Evolutionary conservation across 2,888 invertebrate genomes (phyloP).

Genomic region (Pristionchus exspectatus): DNA sequence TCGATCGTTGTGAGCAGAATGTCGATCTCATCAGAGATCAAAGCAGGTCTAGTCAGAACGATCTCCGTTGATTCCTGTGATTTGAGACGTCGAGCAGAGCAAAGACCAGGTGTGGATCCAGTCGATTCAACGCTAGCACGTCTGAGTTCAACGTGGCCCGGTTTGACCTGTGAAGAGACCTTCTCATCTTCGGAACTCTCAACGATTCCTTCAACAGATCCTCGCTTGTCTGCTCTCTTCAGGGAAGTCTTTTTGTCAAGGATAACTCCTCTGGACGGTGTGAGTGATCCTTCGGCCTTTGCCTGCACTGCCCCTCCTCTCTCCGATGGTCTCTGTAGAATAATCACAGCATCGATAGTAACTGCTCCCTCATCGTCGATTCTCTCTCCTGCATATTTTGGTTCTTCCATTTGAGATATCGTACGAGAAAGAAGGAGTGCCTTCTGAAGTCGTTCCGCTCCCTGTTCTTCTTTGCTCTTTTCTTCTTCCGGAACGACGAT

Average conservation of each 20-base stretch:
- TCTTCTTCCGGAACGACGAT: not conserved
- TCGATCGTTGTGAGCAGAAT: constrained; percentile 44
- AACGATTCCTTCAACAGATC: not conserved
- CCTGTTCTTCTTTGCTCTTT: not conserved
- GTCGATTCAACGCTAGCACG: not conserved
- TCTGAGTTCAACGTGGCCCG: not conserved
- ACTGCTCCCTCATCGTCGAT: constrained; percentile 28
- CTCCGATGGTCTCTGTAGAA: constrained; percentile 37
- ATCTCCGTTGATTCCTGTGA: constrained; percentile 45
- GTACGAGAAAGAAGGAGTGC: not conserved
- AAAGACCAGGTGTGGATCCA: not conserved
- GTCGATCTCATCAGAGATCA: constrained; percentile 44
- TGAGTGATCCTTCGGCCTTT: not conserved
- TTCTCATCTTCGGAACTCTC: constrained; percentile 16
- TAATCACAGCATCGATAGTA: constrained; percentile 20
- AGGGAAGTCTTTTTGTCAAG: not conserved
- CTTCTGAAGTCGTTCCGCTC: not conserved
- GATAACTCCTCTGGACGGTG: not conserved
- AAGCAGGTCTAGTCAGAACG: constrained; percentile 1
- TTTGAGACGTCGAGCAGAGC: not conserved
- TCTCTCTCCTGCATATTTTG: constrained; percentile 7
- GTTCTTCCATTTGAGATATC: constrained; percentile 10
- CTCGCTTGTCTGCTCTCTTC: not conserved
- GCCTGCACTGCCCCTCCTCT: not conserved
- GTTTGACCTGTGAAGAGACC: not conserved